phyloP scores from a whole-genome alignment of 2,888 invertebrate genomes.

The Eueremaeus valkanovi region DNA sequence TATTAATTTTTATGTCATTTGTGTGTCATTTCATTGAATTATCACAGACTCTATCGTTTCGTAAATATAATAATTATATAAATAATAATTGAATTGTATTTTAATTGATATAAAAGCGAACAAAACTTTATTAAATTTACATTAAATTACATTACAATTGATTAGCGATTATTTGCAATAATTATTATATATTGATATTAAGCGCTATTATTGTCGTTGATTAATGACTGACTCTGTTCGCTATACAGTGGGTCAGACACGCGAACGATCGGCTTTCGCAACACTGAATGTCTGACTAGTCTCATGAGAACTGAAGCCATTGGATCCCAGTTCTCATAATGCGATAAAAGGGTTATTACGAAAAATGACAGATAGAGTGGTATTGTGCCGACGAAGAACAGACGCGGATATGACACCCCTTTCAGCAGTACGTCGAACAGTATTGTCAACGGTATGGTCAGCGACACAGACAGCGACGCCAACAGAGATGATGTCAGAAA shows the following conservation, averaged over 20 bases:
- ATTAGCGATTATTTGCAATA: not conserved
- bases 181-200: not conserved
- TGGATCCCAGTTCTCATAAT: constrained; percentile 79
- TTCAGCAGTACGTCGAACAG: constrained; percentile 73
- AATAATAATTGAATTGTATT: too few species aligned
- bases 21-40: not conserved
- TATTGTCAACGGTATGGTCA: constrained; percentile 85
- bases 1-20: not conserved
- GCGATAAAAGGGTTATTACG: constrained; percentile 64
- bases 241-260: constrained; percentile 57
- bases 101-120: not conserved
- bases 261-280: not conserved
- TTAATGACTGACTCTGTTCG: constrained; percentile 66
- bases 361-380: constrained; percentile 73
- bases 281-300: constrained; percentile 26
- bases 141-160: not conserved
- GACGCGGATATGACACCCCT: constrained; percentile 57
- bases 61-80: not conserved
- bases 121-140: not conserved
- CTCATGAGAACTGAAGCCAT: constrained; percentile 53
- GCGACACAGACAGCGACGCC: constrained; percentile 76
- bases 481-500: constrained; percentile 86
- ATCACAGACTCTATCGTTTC: not conserved
- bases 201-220: constrained; percentile 54
- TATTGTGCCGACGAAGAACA: constrained; percentile 72